Evolutionary conservation across 1,140 invertebrate species (phyloP).

Genomic region (Elymnias hypermnestra): DNA sequence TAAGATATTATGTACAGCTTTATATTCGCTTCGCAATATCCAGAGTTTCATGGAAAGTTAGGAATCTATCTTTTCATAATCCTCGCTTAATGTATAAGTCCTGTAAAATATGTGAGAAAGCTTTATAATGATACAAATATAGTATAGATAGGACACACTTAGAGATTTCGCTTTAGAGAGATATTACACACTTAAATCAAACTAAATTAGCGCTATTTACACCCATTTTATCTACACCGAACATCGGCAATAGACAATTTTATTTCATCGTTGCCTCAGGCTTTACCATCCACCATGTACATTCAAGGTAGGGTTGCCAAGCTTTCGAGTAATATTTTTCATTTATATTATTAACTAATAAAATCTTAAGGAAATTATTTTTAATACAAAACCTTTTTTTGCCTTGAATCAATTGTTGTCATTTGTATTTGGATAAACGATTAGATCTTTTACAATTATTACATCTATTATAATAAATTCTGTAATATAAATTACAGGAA

Average conservation of each 20-base stretch:
- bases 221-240: slow-evolving; percentile 10
- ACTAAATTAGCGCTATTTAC: slow-evolving; percentile 14
- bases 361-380: too few species aligned
- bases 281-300: slow-evolving; percentile 10
- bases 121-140: slow-evolving; percentile 15
- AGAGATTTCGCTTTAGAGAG: slow-evolving; percentile 24
- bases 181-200: slow-evolving; percentile 17
- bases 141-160: slow-evolving; percentile 29
- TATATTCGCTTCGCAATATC: slow-evolving; percentile 26
- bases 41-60: slow-evolving; percentile 23
- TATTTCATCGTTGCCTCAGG: slow-evolving; percentile 3
- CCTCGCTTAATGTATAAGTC: neutral
- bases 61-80: neutral
- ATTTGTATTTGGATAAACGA: too few species aligned
- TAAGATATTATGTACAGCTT: slow-evolving; percentile 25
- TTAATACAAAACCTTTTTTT: too few species aligned
- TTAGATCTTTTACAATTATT: too few species aligned
- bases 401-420: too few species aligned
- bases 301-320: slow-evolving; percentile 1
- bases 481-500: too few species aligned
- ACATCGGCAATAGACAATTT: slow-evolving; percentile 12
- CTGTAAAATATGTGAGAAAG: slow-evolving; percentile 24
- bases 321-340: too few species aligned
- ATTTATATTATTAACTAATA: too few species aligned
- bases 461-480: too few species aligned